phyloP scores from a whole-genome alignment of 2,797 vertebrate genomes.

The Falco peregrinus region DNA sequence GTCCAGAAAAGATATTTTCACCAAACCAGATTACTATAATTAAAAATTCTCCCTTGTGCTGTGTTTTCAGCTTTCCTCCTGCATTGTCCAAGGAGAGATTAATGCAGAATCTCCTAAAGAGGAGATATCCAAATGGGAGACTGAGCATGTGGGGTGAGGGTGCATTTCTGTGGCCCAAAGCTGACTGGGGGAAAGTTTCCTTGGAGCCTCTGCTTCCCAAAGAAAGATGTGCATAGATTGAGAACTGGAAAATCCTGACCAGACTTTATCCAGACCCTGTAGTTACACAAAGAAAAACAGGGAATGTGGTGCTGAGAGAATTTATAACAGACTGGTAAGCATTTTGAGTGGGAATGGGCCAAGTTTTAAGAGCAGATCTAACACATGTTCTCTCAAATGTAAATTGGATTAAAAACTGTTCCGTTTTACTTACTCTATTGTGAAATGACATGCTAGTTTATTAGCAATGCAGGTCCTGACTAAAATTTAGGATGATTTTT shows the following conservation, averaged over 20 bases:
- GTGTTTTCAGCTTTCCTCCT: background rate
- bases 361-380: slow-evolving; percentile 49
- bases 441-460: slow-evolving; percentile 59
- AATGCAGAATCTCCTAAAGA: background rate
- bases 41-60: background rate
- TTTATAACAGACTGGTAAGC: slow-evolving; percentile 48
- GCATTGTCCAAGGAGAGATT: background rate
- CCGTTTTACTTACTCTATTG: slow-evolving; percentile 38
- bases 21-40: background rate
- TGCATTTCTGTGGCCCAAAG: background rate
- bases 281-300: slow-evolving; percentile 34
- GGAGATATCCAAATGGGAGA: background rate
- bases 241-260: background rate
- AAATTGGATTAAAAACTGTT: slow-evolving; percentile 64
- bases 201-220: background rate
- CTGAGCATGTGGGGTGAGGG: background rate
- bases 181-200: background rate
- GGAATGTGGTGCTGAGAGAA: slow-evolving; percentile 2
- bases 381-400: slow-evolving; percentile 47
- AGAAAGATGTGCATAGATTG: background rate
- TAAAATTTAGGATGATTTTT: slow-evolving; percentile 51
- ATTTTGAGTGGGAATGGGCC: slow-evolving; percentile 42
- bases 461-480: slow-evolving; percentile 37
- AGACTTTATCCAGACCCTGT: slow-evolving; percentile 37
- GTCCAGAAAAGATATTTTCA: background rate